Evolutionary conservation across 2,113 vertebrate species (phyloP).

Genomic region (Paramisgurnus dabryanus): DNA sequence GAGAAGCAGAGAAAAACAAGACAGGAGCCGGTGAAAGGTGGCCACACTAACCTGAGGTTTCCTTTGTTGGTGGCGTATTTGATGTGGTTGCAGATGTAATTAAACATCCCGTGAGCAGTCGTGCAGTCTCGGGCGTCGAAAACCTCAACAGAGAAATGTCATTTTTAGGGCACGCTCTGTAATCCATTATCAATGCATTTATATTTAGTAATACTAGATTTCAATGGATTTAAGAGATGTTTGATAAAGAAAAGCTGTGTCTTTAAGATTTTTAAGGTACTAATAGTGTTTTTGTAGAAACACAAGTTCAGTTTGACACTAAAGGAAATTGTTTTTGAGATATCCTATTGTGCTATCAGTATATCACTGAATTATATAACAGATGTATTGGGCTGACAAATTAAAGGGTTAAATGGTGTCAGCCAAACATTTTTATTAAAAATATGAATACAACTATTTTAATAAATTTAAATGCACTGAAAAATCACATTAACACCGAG

Average conservation of each 20-base stretch:
- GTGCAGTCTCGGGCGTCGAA: conserved; percentile 97
- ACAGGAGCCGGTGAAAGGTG: conserved; percentile 40
- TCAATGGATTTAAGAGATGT: background rate
- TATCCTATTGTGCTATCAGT: too few species aligned
- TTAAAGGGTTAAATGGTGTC: too few species aligned
- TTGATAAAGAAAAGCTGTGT: background rate
- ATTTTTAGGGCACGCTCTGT: conserved; percentile 9
- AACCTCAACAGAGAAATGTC: conserved; percentile 73
- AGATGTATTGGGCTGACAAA: too few species aligned
- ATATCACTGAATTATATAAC: too few species aligned
- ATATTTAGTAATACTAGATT: background rate
- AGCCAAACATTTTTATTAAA: too few species aligned
- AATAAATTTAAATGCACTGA: too few species aligned
- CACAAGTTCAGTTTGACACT: too few species aligned
- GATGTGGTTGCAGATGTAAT: conserved; percentile 98
- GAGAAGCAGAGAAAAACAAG: conserved; percentile 33
- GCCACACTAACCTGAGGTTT: conserved; percentile 87
- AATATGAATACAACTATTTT: too few species aligned
- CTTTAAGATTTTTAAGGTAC: too few species aligned
- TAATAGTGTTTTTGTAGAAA: too few species aligned
- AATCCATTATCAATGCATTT: conserved; percentile 14
- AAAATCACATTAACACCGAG: too few species aligned
- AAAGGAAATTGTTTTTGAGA: too few species aligned
- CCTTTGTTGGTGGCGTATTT: conserved; percentile 99
- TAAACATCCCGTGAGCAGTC: conserved; percentile 97